These are phyloP conservation scores for Aphyosemion australe DNA, from an alignment of 2,113 vertebrate species.

Conservation along the genomic window DNA sequence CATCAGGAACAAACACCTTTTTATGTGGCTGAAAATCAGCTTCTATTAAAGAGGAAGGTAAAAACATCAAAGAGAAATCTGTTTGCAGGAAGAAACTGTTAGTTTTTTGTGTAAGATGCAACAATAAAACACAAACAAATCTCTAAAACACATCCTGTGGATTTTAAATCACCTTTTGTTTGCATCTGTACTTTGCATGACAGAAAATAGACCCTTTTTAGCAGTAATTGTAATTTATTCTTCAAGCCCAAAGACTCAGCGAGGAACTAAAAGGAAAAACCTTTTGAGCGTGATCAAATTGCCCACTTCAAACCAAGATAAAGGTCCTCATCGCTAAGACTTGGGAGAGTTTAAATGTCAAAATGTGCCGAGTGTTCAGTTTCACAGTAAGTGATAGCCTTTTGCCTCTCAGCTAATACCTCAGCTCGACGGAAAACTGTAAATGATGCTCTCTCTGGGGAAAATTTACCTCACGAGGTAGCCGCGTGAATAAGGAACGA, in stretches of 20 bases:
- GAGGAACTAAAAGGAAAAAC: constrained; percentile 31
- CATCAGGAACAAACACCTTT: constrained; percentile 21
- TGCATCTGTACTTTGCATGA: constrained; percentile 17
- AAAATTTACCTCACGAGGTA: constrained; percentile 1
- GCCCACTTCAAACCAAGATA: constrained; percentile 39
- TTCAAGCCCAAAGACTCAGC: constrained; percentile 16
- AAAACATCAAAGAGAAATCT: constrained; percentile 30
- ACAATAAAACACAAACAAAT: constrained; percentile 3
- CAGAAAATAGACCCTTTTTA: constrained; percentile 21
- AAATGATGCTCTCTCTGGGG: not conserved
- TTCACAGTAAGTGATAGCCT: constrained; percentile 41
- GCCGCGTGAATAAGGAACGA: constrained; percentile 12
- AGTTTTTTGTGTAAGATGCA: constrained; percentile 8
- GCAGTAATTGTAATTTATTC: constrained; percentile 39
- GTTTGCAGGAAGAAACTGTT: constrained; percentile 3
- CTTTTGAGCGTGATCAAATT: constrained; percentile 48
- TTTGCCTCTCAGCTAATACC: constrained; percentile 43
- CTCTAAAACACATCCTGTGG: constrained; percentile 16
- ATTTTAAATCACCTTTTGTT: constrained; percentile 21
- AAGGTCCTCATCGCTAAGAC: constrained; percentile 25
- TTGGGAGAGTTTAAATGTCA: constrained; percentile 50
- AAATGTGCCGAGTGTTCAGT: constrained; percentile 34
- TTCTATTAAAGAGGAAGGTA: constrained; percentile 36
- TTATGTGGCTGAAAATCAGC: constrained; percentile 32
- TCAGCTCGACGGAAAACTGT: constrained; percentile 18